Conservation (phyloP, 2,888 invertebrate genomes). For the Cactoblastis cactorum region DNA sequence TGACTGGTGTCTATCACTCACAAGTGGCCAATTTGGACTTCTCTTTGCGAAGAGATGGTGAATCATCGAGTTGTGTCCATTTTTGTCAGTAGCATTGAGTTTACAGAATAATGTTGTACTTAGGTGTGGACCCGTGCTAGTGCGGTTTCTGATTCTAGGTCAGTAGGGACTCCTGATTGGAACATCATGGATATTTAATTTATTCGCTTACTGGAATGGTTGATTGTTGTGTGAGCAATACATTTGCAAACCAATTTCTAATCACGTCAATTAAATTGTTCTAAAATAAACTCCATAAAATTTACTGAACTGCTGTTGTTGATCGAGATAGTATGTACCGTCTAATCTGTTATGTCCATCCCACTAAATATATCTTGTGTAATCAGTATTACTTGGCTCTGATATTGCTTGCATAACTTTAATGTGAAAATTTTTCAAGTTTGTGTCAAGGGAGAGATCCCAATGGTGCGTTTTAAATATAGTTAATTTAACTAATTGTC, state of each 20-base stretch:
- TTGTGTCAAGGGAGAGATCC: conserved; percentile 42
- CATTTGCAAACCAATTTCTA: conserved; percentile 27
- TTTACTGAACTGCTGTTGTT: conserved; percentile 17
- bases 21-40: conserved; percentile 34
- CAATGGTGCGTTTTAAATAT: conserved; percentile 75
- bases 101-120: conserved; percentile 49
- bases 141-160: conserved; percentile 31
- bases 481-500: conserved; percentile 73
- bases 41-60: conserved; percentile 29
- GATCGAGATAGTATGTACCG: conserved; percentile 24
- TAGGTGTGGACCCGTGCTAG: conserved; percentile 46
- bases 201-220: conserved; percentile 37
- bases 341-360: conserved; percentile 41
- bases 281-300: conserved; percentile 7
- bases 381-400: conserved; percentile 55
- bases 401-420: conserved; percentile 65
- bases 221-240: conserved; percentile 62
- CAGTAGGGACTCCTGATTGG: conserved; percentile 36
- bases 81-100: conserved; percentile 45
- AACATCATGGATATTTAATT: conserved; percentile 37
- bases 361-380: conserved; percentile 33
- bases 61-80: conserved; percentile 40
- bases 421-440: conserved; percentile 37
- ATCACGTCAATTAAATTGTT: conserved; percentile 53
- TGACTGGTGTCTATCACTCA: conserved; percentile 39